Evolutionary conservation across 2,113 vertebrate species (phyloP).

Genomic region (Tragulus kanchil): DNA sequence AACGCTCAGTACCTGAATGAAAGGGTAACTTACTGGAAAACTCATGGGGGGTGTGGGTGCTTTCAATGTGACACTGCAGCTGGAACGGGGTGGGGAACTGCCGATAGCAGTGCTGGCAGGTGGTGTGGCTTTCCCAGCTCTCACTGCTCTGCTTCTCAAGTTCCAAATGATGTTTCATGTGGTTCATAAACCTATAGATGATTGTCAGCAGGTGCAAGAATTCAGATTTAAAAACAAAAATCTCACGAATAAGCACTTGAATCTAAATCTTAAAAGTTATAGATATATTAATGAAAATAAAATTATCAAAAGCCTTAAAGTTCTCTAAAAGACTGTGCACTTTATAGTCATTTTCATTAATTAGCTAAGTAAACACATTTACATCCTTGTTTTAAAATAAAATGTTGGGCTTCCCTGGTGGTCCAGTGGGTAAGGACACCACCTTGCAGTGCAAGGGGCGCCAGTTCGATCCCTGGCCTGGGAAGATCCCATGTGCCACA

Average conservation of each 20-base stretch:
- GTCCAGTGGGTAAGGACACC: too few relatives aligned
- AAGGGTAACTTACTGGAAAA: slow-evolving; percentile 93
- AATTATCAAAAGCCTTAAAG: neutral
- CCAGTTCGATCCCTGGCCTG: too few relatives aligned
- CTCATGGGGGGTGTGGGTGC: slow-evolving; percentile 95
- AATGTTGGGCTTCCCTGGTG: too few relatives aligned
- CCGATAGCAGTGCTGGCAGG: slow-evolving; percentile 98
- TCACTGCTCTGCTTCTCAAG: slow-evolving; percentile 98
- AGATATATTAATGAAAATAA: slow-evolving; percentile 34
- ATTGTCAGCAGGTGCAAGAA: slow-evolving; percentile 72
- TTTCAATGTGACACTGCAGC: slow-evolving; percentile 99
- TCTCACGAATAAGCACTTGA: neutral
- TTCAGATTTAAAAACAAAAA: slow-evolving; percentile 67
- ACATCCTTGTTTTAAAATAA: slow-evolving; percentile 45
- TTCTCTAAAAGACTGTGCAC: neutral
- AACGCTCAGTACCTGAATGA: neutral
- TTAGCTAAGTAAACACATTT: neutral
- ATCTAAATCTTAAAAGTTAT: slow-evolving; percentile 25
- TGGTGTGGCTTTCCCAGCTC: slow-evolving; percentile 99
- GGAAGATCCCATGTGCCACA: too few relatives aligned
- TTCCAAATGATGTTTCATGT: slow-evolving; percentile 99
- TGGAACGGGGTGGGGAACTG: slow-evolving; percentile 98
- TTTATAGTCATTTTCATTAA: slow-evolving; percentile 37
- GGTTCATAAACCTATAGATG: slow-evolving; percentile 97
- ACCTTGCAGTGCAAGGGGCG: too few relatives aligned